Percentiles rank a stretch among this genome's conserved stretches.
Conservation (phyloP, 1,140 invertebrate species). For the Camponotus vicinus region DNA sequence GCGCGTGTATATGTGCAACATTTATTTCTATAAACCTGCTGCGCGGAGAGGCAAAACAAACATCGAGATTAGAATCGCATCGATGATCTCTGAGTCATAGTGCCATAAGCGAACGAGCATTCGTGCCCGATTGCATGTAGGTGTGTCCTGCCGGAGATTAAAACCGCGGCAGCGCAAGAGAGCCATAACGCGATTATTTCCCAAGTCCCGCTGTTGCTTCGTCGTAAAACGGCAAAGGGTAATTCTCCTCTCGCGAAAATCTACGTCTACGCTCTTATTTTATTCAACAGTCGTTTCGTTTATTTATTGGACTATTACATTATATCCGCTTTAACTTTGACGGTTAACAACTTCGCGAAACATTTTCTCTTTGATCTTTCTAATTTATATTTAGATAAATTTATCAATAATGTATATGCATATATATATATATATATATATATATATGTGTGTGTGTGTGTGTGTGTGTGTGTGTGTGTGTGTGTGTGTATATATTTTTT, state of each 20-base stretch:
- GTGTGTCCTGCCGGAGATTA: constrained; percentile 68
- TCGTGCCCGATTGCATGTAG: constrained; percentile 40
- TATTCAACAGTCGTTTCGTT: neutral
- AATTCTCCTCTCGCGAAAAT: constrained; percentile 5
- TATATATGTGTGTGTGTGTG: too few relatives aligned
- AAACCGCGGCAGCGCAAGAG: constrained; percentile 22
- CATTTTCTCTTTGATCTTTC: constrained; percentile 7
- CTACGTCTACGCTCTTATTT: neutral
- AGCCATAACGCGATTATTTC: constrained; percentile 68
- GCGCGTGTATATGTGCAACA: neutral
- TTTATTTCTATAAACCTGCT: constrained; percentile 39
- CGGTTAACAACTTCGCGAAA: neutral
- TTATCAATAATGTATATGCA: constrained; percentile 4
- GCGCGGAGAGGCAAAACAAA: constrained; percentile 55
- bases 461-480: too few relatives aligned
- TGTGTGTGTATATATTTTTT: neutral
- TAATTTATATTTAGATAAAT: neutral
- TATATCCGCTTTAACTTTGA: constrained; percentile 16
- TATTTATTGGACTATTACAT: constrained; percentile 39
- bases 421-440: too few relatives aligned
- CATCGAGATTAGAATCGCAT: constrained; percentile 58
- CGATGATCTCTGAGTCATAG: constrained; percentile 64
- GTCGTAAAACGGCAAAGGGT: constrained; percentile 48
- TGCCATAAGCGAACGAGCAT: neutral
- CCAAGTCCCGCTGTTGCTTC: constrained; percentile 63